Base-by-base conservation (phyloP, 2,888 invertebrate species). In the Philonicus albiceps region DNA sequence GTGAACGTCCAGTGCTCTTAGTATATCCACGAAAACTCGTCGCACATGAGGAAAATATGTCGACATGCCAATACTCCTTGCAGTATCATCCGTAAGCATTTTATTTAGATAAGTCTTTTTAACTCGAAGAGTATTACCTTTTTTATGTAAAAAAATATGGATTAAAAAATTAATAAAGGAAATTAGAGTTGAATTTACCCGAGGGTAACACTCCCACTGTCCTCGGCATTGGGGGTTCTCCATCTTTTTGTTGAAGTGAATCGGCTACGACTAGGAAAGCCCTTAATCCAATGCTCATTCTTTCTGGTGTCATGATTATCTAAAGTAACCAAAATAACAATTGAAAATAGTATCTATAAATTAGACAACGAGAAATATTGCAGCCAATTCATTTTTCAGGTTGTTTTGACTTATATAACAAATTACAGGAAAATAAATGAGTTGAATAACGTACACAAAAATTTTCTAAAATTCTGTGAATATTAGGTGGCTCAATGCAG, bases 221-320 rank as follows among this genome's bases (percentile, higher is more conserved):
- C 88, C 98, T 94, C 0, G 99, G 99, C 99, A 99, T 99, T 0
- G 99, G 99, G 0, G 99, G 99, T 90, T 99, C 99, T 0, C 99
- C 99, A 91, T 99, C 99, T 90, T 99, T 99, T 92, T 99, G 99
- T 91, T 99, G 99, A 86, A 99, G 93, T 89, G 98, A 98, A 91
- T 99, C 99, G 0, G 99, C 99, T 2, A 99, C 99, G 0, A 99
- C 99, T 13, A 99, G 94, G 91, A 99, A 98, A 0, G 99, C 99
- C 90, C 99, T 94, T 80, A 99, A 93, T 0, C 99, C 99, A 86
- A 99, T 99, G 89, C 98, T 99, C 99, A 99, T 99, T 88, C 99
- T 93, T 93, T 99, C 99, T 0, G 98, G 98, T 0, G 98, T 98
- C 88, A 98, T 92, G 89, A 98, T 98, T 75, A 98, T 95, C 93